Base-by-base conservation (phyloP, 2,888 invertebrate species). In the Fragum sueziense region DNA sequence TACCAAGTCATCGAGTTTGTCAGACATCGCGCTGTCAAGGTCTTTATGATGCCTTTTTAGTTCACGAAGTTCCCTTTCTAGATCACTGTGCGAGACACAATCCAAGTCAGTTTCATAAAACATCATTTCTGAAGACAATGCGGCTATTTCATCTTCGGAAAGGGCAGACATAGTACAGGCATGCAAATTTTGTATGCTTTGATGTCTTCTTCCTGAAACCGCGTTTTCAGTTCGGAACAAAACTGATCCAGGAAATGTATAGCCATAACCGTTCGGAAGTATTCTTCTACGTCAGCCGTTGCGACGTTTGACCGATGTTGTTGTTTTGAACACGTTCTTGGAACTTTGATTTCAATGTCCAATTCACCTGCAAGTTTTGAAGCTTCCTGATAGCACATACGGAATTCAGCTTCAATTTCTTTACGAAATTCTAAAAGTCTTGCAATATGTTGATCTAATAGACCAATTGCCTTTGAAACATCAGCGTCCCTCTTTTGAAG, bases 401-500 rank as follows among this genome's bases (percentile, higher is more conserved):
- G 9, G 41, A 41, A 41, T 17, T 41, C 41, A 11, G 9, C 17
- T 41, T 41, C 41, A 41, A 41, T 17, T 11, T 17, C 17, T 9
- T 11, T 41, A 17, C 41, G 41, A 41, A 17, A 11, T 41, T 41
- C 41, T 41, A 11, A 9, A 9, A 41, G 11, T 17, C 17, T 41
- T 9, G 41, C 9, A 9, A 41, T 17, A 17, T 41, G 41, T 11
- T 17, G 9, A 11, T 17, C 22, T 52, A 52, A n/a, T 4, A 52
- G 22, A n/a, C 22, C 4, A 17, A 61, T 22, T 22, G 61, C 27
- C 22, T 61, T 29, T 31, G 61, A 61, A 27, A 61, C 22, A 22
- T 61, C 22, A 7, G 22, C 29, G 22, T 61, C 61, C 22, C 61
- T 61, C 22, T 61, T 61, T 22, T 61, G 61, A 29, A 61, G 61